phyloP scores from a whole-genome alignment of 2,113 vertebrate genomes.

The Micronycteris hirsuta region DNA sequence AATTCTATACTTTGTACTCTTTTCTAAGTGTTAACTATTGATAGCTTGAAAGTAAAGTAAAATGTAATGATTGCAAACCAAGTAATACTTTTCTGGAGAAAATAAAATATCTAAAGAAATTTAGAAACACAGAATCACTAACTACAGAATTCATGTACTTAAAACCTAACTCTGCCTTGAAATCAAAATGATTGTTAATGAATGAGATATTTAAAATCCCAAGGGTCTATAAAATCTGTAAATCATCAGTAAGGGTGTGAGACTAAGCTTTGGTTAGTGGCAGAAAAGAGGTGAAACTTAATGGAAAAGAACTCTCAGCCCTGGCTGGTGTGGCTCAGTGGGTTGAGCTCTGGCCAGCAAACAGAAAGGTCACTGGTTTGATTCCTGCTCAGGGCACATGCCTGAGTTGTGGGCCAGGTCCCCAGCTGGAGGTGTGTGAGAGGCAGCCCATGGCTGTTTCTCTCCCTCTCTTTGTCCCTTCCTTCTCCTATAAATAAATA shows the following conservation, averaged over 20 bases:
- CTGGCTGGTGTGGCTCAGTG: too few relatives aligned
- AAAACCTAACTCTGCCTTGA: background rate
- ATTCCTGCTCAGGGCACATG: too few relatives aligned
- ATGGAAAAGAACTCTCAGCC: background rate
- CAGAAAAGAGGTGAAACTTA: background rate
- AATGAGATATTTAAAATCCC: background rate
- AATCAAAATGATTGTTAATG: background rate
- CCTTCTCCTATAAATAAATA: too few relatives aligned
- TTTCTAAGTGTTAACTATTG: background rate
- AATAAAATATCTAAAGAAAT: background rate
- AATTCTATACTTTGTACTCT: background rate
- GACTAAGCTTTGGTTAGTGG: background rate
- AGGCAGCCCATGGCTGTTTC: too few relatives aligned
- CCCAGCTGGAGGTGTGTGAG: too few relatives aligned
- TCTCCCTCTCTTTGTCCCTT: too few relatives aligned
- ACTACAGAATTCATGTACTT: background rate
- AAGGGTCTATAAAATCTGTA: background rate
- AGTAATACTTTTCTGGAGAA: slow-evolving; percentile 15
- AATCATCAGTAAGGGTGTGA: background rate
- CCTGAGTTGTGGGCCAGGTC: too few relatives aligned
- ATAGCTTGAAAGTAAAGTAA: background rate
- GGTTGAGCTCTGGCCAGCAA: too few relatives aligned
- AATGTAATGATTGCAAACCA: background rate
- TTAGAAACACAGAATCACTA: background rate
- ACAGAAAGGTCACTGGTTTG: too few relatives aligned